Percentiles rank a stretch among this genome's conserved stretches.
Evolutionary conservation across 2,888 invertebrate species (phyloP).

Genomic region (Xestia xanthographa): DNA sequence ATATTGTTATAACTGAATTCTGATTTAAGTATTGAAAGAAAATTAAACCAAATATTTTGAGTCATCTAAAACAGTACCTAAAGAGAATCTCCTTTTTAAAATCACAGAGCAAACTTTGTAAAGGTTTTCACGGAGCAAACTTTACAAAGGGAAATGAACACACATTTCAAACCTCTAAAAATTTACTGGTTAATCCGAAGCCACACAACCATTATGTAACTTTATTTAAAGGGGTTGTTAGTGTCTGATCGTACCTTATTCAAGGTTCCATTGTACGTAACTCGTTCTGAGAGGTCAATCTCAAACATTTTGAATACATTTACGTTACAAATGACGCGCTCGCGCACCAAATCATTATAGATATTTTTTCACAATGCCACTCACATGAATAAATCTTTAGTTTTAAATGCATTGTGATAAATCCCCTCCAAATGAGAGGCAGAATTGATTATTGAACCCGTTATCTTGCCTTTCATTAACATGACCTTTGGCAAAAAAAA

Average conservation of each 20-base stretch:
- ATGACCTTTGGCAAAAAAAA: background rate
- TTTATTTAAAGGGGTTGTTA: background rate
- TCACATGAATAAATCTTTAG: constrained; percentile 4
- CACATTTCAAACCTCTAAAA: background rate
- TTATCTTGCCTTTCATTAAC: background rate
- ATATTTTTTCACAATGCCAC: constrained; percentile 18
- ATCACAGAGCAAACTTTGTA: background rate
- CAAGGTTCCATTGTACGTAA: too few relatives aligned
- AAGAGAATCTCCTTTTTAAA: background rate
- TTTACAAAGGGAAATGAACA: too few relatives aligned
- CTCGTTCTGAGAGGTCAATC: background rate
- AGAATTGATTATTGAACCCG: background rate
- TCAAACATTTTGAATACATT: constrained; percentile 24
- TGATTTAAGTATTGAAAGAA: background rate
- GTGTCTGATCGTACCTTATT: background rate
- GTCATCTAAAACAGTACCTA: background rate
- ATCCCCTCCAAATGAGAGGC: background rate
- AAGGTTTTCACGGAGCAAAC: background rate
- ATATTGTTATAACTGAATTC: background rate
- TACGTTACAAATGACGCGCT: constrained; percentile 5
- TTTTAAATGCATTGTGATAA: constrained; percentile 1
- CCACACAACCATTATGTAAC: background rate
- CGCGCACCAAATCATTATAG: constrained; percentile 5
- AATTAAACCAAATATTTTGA: background rate
- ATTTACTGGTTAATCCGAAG: background rate